Conservation (phyloP, 2,113 vertebrate genomes). For the Forbesichthys agassizii region DNA sequence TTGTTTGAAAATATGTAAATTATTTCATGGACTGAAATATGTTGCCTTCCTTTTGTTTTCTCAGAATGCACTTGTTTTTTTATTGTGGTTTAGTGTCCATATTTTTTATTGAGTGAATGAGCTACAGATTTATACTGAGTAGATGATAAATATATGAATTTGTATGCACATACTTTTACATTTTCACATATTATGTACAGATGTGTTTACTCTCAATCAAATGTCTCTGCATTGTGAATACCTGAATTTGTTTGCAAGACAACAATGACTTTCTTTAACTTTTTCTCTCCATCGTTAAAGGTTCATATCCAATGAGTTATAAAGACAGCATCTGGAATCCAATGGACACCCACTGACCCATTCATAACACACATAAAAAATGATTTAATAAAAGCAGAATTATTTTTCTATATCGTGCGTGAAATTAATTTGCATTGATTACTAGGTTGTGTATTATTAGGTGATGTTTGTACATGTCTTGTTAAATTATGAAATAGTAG, state of each 20-base stretch:
- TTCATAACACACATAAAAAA: slow-evolving; percentile 44
- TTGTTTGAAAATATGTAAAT: slow-evolving; percentile 39
- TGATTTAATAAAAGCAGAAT: slow-evolving; percentile 63
- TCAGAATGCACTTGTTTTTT: not conserved
- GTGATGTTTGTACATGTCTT: slow-evolving; percentile 76
- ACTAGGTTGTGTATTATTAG: slow-evolving; percentile 59
- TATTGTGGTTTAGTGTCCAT: slow-evolving; percentile 25
- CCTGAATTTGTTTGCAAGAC: slow-evolving; percentile 42
- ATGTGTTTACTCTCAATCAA: slow-evolving; percentile 41
- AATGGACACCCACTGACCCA: slow-evolving; percentile 40
- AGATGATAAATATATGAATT: slow-evolving; percentile 35
- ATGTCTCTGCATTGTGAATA: slow-evolving; percentile 33
- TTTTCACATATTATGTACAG: slow-evolving; percentile 42
- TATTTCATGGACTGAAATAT: slow-evolving; percentile 27
- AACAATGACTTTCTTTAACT: slow-evolving; percentile 24
- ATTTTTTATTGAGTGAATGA: slow-evolving; percentile 44
- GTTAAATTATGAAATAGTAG: slow-evolving; percentile 79
- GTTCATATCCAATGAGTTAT: slow-evolving; percentile 38
- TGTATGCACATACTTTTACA: slow-evolving; percentile 3
- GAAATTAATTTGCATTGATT: slow-evolving; percentile 52
- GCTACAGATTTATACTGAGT: slow-evolving; percentile 36
- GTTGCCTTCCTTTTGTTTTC: slow-evolving; percentile 40
- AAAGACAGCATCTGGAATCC: slow-evolving; percentile 53
- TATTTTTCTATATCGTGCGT: slow-evolving; percentile 71
- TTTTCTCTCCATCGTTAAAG: slow-evolving; percentile 40